Percentiles rank a stretch among this genome's conserved stretches.
phyloP scores from a whole-genome alignment of 1,140 invertebrate genomes.

The Ostrea denselamellosa region DNA sequence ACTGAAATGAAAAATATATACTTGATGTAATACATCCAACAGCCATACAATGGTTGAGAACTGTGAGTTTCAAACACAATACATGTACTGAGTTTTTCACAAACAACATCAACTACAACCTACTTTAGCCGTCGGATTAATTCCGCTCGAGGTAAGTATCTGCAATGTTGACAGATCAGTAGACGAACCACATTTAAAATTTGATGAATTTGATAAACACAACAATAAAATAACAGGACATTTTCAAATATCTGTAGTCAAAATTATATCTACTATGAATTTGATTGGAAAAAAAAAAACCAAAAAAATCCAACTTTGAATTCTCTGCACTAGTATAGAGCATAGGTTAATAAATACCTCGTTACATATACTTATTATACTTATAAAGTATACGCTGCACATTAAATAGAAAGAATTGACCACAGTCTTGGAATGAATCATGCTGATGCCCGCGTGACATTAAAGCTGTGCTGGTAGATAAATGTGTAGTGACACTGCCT shows the following conservation, averaged over 20 bases:
- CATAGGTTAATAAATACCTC: too few species aligned
- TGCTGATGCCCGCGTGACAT: neutral
- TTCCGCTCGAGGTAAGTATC: slow-evolving; percentile 49
- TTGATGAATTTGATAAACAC: neutral
- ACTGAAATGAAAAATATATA: neutral
- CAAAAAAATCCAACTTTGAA: neutral
- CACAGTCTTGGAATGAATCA: neutral
- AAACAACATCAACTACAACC: slow-evolving; percentile 39
- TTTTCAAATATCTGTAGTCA: neutral
- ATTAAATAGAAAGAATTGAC: too few species aligned
- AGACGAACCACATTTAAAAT: slow-evolving; percentile 3
- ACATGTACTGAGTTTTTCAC: slow-evolving; percentile 16
- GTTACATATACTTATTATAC: too few species aligned
- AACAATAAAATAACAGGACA: neutral
- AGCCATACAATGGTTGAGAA: neutral
- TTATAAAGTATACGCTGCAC: too few species aligned
- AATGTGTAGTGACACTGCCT: neutral
- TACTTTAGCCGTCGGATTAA: slow-evolving; percentile 51
- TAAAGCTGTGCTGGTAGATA: slow-evolving; percentile 20
- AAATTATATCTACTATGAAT: slow-evolving; percentile 6
- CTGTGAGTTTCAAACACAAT: slow-evolving; percentile 21
- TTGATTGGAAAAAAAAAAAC: neutral
- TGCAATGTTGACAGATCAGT: slow-evolving; percentile 47
- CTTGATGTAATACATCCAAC: slow-evolving; percentile 4
- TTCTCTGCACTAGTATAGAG: too few species aligned